Evolutionary conservation across 2,113 vertebrate genomes (phyloP), one percentile per base, ranked within the genome.

Genomic region (Lophotis ruficrista): DNA sequence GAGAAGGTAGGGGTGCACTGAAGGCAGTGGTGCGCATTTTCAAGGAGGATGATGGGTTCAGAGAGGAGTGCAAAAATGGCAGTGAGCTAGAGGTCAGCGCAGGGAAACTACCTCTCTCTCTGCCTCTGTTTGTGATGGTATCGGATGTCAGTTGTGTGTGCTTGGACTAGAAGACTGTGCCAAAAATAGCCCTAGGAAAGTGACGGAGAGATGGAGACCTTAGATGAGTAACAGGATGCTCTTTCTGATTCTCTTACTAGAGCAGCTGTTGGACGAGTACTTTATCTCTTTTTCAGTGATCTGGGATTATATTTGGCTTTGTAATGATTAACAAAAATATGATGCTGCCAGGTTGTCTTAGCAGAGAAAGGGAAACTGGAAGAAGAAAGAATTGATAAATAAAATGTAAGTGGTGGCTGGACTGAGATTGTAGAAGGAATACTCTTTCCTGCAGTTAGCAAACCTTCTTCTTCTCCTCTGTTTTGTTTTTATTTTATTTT

Each of bases 401-500:
- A 78, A 91, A 94, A 87, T 13, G 28, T 56, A 72, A 91, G 61
- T 22, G 48, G 50, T 68, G 27, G 14, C 68, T 58, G 53, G 53
- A 23, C 43, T 45, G 57, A 73, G 51, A 18, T 9, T 31, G 84
- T 76, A 80, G 75, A 66, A 85, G 45, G 68, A 69, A 54, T 84
- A 28, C 48, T 71, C 30, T 88, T 96, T 83, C 53, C 71, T 95
- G 75, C 62, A 72, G 83, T 79, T 85, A 87, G 43, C 66, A 89
- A 86, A 73, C 21, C 38, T 73, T 62, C 45, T 75, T 95, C 45
- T 54, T 93, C 78, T 91, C 88, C 82, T 77, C 79, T 93, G 37
- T 87, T 91, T 96, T 92, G 93, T 91, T 93, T 96, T 97, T 92
- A 77, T 89, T 87, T 30, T 75, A 66, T 95, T 91, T 93, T 89